These are phyloP conservation scores for Varroa destructor DNA, from an alignment of 1,140 invertebrate species.

Conservation along the genomic window DNA sequence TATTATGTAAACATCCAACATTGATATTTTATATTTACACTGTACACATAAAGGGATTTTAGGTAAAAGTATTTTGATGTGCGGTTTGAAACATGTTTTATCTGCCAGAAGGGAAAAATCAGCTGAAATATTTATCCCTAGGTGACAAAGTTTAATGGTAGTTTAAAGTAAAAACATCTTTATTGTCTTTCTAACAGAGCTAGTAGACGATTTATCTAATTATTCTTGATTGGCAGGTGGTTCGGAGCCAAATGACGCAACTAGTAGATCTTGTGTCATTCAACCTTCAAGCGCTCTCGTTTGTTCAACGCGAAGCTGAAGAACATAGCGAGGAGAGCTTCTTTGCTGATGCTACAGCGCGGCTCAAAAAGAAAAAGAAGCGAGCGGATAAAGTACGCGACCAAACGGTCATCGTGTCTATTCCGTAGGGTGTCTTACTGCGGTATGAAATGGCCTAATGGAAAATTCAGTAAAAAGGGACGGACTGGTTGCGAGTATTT, in stretches of 20 bases:
- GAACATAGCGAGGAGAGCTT: slow-evolving; percentile 60
- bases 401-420: background rate
- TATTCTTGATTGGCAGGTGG: slow-evolving; percentile 43
- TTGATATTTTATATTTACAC: background rate
- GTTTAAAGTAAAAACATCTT: too few relatives aligned
- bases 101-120: too few relatives aligned
- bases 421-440: background rate
- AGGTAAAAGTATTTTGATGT: too few relatives aligned
- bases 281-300: slow-evolving; percentile 68
- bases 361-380: slow-evolving; percentile 53
- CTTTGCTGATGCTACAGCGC: slow-evolving; percentile 63
- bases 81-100: too few relatives aligned
- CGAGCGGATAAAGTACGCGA: slow-evolving; percentile 48
- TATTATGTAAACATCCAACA: background rate
- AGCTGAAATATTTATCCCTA: too few relatives aligned
- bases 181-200: too few relatives aligned
- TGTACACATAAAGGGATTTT: too few relatives aligned
- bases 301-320: slow-evolving; percentile 62
- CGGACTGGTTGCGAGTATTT: too few relatives aligned
- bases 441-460: background rate
- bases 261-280: slow-evolving; percentile 59
- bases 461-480: too few relatives aligned
- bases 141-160: too few relatives aligned
- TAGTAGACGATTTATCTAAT: background rate
- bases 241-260: background rate